Conservation (phyloP, 2,113 vertebrate genomes). For the Sebastes schlegelii region DNA sequence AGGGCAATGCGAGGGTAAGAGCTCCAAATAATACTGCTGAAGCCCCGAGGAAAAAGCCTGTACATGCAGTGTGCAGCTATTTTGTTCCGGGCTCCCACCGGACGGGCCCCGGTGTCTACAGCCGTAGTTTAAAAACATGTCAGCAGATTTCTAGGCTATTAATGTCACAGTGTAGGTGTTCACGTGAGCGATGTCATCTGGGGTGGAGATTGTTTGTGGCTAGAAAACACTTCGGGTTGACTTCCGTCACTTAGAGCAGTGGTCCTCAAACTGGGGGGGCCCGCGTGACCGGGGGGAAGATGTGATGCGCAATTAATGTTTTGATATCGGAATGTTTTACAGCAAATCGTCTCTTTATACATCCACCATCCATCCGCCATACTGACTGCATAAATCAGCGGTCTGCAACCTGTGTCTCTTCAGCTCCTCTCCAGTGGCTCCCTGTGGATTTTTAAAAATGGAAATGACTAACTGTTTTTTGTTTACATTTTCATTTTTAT, state of each 20-base stretch:
- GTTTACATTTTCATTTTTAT: too few species aligned
- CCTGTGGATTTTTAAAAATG: too few species aligned
- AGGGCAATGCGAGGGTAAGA: slow-evolving; percentile 44
- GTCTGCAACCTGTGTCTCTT: too few species aligned
- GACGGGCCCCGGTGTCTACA: slow-evolving; percentile 10
- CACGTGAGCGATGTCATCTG: slow-evolving; percentile 37
- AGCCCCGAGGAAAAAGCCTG: slow-evolving; percentile 34
- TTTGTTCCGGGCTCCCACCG: slow-evolving; percentile 34
- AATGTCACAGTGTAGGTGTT: slow-evolving; percentile 50
- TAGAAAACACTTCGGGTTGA: slow-evolving; percentile 18
- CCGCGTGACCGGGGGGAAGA: too few species aligned
- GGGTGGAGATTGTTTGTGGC: slow-evolving; percentile 43
- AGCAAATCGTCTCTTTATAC: too few species aligned
- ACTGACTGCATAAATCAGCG: too few species aligned
- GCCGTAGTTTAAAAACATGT: slow-evolving; percentile 33
- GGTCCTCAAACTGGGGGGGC: too few species aligned
- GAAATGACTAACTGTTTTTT: too few species aligned
- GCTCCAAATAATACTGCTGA: slow-evolving; percentile 61
- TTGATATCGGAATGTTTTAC: too few species aligned
- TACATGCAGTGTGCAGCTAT: slow-evolving; percentile 29
- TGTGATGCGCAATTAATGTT: too few species aligned
- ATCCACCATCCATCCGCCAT: too few species aligned
- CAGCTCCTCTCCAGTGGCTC: too few species aligned
- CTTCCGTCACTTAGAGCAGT: not conserved
- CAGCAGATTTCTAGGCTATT: slow-evolving; percentile 62